Evolutionary conservation across 1,140 invertebrate genomes (phyloP), one percentile per base, ranked within the genome.

Genomic region (Kradibia gibbosae): DNA sequence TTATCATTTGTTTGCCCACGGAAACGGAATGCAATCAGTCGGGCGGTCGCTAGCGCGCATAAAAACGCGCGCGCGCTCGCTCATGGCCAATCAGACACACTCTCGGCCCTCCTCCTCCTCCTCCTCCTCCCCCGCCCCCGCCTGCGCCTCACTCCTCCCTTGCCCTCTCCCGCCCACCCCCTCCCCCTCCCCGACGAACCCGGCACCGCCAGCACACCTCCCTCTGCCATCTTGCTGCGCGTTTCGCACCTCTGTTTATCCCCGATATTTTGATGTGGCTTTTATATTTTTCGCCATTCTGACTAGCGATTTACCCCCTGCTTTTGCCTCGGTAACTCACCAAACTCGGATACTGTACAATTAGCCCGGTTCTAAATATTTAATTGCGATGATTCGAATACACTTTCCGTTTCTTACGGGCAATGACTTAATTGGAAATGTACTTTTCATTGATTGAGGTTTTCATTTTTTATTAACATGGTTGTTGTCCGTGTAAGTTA

Each of bases 1-100:
- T 86, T 88, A 84, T 89, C 87, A 89, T 89, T 89, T 89, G 87
- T 88, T 89, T 87, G 83, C 82, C 76, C 86, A 62, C 83, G 79
- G 82, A 72, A 60, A 77, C 34, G 85, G 82, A 86, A 86, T 85
- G 85, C 84, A 87, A 86, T 87, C 82, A 86, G 85, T 82, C 83
- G 62, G 31, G 62, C 28, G 39, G 57, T 55, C 75, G 75, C 39
- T 48, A 25, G n/a, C 60, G 75, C 42, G 57, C 45, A 78, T 78
- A 62, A 70, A 85, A 73, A 73, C 25, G 36, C 28, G 45, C 25
- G 82, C 74, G 83, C 48, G 70, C 34, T 48, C 28, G 79, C 80
- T 60, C 17, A 78, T 72, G 82, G 67, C 79, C 86, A 86, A 87
- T 88, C 85, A 85, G 84, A 82, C 78, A 81, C 83, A 83, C 60